Conservation (phyloP, 1,140 invertebrate species). For the Neodiprion virginianus region DNA sequence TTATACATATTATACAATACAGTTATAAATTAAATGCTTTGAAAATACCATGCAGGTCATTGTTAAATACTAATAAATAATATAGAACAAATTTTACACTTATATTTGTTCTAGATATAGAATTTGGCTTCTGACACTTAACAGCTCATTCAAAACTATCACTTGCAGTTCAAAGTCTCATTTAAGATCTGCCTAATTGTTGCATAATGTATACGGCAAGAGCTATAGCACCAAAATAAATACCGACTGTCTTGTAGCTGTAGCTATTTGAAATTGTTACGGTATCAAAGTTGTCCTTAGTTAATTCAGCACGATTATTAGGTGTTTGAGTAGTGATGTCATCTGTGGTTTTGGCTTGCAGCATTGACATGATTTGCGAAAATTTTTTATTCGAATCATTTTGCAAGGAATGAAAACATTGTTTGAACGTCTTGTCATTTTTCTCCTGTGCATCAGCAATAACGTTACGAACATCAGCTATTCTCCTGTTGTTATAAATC, state of each 20-base stretch:
- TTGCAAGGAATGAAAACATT: constrained; percentile 36
- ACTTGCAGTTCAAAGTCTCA: constrained; percentile 6
- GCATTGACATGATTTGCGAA: neutral
- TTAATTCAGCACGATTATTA: neutral
- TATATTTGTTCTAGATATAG: too few species aligned
- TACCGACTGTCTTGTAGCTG: constrained; percentile 26
- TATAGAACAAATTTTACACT: too few species aligned
- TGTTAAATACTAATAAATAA: too few species aligned
- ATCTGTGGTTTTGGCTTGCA: neutral
- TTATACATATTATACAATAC: too few species aligned
- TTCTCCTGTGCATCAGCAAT: constrained; percentile 39
- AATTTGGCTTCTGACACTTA: too few species aligned
- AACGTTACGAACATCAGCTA: constrained; percentile 40
- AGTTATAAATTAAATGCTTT: too few species aligned
- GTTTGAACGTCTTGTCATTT: constrained; percentile 40
- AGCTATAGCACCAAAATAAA: constrained; percentile 24
- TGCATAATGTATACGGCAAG: constrained; percentile 28
- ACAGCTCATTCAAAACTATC: constrained; percentile 17
- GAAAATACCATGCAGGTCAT: too few species aligned
- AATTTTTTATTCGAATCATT: constrained; percentile 30
- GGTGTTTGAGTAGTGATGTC: neutral
- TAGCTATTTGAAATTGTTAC: neutral
- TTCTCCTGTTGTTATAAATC: constrained; percentile 53
- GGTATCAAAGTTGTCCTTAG: neutral
- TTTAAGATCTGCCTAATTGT: constrained; percentile 25